These are phyloP conservation scores for Drosophila colorata DNA, from an alignment of 2,888 invertebrate species.

Conservation along the genomic window DNA sequence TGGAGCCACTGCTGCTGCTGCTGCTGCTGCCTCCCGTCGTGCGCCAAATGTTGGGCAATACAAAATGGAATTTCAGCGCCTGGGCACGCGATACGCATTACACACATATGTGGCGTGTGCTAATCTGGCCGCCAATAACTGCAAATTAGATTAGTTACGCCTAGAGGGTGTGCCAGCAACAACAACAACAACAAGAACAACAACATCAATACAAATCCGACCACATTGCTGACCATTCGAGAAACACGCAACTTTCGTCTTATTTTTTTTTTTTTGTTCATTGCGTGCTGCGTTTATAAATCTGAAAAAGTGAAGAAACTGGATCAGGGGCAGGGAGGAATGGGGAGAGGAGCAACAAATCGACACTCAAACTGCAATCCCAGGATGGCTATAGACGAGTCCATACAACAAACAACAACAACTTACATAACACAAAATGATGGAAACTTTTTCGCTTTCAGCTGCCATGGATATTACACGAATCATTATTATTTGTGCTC, in stretches of 20 bases:
- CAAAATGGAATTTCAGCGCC: slow-evolving; percentile 41
- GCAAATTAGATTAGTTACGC: slow-evolving; percentile 79
- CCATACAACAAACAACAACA: slow-evolving; percentile 15
- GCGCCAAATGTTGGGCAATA: slow-evolving; percentile 55
- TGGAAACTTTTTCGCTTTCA: slow-evolving; percentile 71
- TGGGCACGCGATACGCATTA: slow-evolving; percentile 65
- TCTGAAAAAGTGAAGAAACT: slow-evolving; percentile 36
- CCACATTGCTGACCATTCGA: slow-evolving; percentile 32
- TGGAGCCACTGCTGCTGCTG: slow-evolving; percentile 11
- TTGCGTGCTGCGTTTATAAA: slow-evolving; percentile 74
- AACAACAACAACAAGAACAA: slow-evolving; percentile 4
- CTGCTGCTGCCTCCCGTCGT: slow-evolving; percentile 24
- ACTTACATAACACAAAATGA: slow-evolving; percentile 49
- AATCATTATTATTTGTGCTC: slow-evolving; percentile 54
- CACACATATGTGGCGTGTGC: slow-evolving; percentile 65
- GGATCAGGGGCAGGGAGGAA: background rate
- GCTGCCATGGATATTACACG: slow-evolving; percentile 38
- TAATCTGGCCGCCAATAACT: slow-evolving; percentile 76
- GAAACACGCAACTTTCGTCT: slow-evolving; percentile 38
- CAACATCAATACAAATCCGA: slow-evolving; percentile 5
- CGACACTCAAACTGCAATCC: slow-evolving; percentile 67
- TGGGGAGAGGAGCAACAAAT: slow-evolving; percentile 33
- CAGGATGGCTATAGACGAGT: slow-evolving; percentile 50
- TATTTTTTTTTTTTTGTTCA: background rate
- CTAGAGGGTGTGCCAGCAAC: slow-evolving; percentile 30